These are phyloP conservation scores for Miichthys miiuy DNA, from an alignment of 2,797 vertebrate species.

Conservation along the genomic window DNA sequence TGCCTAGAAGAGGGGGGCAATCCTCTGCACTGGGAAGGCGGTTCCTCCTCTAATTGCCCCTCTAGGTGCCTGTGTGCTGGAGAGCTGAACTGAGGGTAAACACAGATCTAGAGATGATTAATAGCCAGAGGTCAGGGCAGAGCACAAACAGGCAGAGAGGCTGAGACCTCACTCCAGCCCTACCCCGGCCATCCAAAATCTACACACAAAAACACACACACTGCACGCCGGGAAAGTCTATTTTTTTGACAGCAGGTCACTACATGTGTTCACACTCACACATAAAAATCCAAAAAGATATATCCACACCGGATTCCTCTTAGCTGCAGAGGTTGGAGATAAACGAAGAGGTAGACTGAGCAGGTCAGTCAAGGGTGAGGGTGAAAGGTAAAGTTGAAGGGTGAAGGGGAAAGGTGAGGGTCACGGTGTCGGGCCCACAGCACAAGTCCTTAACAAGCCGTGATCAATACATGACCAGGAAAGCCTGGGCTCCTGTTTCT, in stretches of 20 bases:
- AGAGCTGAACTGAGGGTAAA: slow-evolving; percentile 98
- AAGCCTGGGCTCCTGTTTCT: slow-evolving; percentile 41
- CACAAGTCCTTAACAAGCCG: slow-evolving; percentile 75
- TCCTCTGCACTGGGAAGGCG: slow-evolving; percentile 69
- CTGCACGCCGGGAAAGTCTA: not conserved
- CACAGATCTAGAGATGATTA: slow-evolving; percentile 98
- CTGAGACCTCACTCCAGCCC: slow-evolving; percentile 77
- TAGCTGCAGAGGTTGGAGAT: not conserved
- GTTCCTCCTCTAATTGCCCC: slow-evolving; percentile 98
- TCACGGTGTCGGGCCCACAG: slow-evolving; percentile 54
- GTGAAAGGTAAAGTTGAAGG: slow-evolving; percentile 73
- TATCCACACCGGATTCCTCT: slow-evolving; percentile 21
- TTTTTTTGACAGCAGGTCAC: slow-evolving; percentile 25
- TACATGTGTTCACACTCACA: slow-evolving; percentile 26
- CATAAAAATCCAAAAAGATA: slow-evolving; percentile 33
- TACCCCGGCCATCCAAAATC: slow-evolving; percentile 45
- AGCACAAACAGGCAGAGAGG: slow-evolving; percentile 86
- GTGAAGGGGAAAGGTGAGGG: slow-evolving; percentile 74
- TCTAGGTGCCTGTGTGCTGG: slow-evolving; percentile 97
- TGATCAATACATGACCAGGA: slow-evolving; percentile 73
- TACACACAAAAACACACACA: slow-evolving; percentile 43
- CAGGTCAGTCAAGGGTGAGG: slow-evolving; percentile 64
- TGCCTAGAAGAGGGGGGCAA: slow-evolving; percentile 62
- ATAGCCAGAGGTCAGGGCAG: slow-evolving; percentile 92
- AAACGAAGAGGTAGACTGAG: slow-evolving; percentile 38